Percentiles rank a stretch among this genome's conserved stretches.
phyloP scores from a whole-genome alignment of 2,797 vertebrate genomes.

The Lepus townsendii region DNA sequence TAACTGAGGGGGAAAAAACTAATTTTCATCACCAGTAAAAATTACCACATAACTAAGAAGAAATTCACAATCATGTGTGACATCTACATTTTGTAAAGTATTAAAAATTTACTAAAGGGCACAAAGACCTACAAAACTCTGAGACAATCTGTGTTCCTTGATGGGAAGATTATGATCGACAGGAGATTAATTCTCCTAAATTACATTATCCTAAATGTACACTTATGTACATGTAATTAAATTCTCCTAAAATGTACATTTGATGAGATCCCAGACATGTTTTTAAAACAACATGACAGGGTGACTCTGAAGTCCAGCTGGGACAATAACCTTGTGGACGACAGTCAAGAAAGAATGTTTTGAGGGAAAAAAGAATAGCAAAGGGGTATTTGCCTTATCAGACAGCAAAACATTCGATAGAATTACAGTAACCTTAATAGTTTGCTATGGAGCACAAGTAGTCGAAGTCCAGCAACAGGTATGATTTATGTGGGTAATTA shows the following conservation, averaged over 20 bases:
- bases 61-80: not conserved
- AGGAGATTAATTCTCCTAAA: not conserved
- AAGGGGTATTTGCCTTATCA: not conserved
- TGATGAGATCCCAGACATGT: not conserved
- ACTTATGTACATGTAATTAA: not conserved
- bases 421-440: not conserved
- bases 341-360: not conserved
- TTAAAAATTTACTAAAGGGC: not conserved
- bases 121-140: not conserved
- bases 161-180: not conserved
- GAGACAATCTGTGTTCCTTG: not conserved
- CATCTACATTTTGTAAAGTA: not conserved
- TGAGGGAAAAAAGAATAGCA: not conserved
- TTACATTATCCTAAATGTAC: too few species aligned
- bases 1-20: not conserved
- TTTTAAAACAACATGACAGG: not conserved
- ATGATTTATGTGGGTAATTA: accelerated
- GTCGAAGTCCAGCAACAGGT: not conserved
- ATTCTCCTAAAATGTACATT: not conserved
- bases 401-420: not conserved
- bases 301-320: not conserved
- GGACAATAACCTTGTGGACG: not conserved
- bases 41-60: not conserved
- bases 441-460: not conserved
- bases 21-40: constrained; percentile 21